Conservation (phyloP, 2,888 invertebrate species). For the Thyatira batis region DNA sequence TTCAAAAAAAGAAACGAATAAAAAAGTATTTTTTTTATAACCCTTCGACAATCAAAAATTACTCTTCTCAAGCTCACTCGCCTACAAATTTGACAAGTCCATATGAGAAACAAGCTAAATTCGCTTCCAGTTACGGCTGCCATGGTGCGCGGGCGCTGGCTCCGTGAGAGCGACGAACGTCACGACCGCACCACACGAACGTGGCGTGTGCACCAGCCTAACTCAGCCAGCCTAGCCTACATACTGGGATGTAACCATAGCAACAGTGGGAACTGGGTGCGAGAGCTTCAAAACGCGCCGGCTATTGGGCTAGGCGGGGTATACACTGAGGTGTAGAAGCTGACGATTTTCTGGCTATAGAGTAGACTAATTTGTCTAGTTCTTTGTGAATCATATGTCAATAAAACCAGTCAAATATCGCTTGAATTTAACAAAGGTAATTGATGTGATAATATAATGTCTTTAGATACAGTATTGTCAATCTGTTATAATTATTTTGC, state of each 20-base stretch:
- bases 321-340: too few species aligned
- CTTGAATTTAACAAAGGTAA: too few species aligned
- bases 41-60: too few species aligned
- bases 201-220: conserved; percentile 24
- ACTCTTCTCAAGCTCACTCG: too few species aligned
- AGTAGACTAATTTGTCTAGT: background rate
- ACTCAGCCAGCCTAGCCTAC: conserved; percentile 31
- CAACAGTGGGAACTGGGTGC: background rate
- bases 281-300: background rate
- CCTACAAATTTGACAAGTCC: background rate
- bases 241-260: conserved; percentile 15
- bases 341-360: too few species aligned
- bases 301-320: background rate
- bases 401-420: too few species aligned
- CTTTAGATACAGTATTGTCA: too few species aligned
- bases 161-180: conserved; percentile 51
- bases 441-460: too few species aligned
- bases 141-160: conserved; percentile 1
- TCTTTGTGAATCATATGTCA: too few species aligned
- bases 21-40: too few species aligned
- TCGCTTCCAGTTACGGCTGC: background rate
- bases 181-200: conserved; percentile 38
- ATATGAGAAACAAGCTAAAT: background rate
- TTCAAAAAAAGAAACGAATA: too few species aligned
- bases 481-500: too few species aligned